phyloP scores from a whole-genome alignment of 2,797 vertebrate genomes.

The Melanotaenia parkinsoni region DNA sequence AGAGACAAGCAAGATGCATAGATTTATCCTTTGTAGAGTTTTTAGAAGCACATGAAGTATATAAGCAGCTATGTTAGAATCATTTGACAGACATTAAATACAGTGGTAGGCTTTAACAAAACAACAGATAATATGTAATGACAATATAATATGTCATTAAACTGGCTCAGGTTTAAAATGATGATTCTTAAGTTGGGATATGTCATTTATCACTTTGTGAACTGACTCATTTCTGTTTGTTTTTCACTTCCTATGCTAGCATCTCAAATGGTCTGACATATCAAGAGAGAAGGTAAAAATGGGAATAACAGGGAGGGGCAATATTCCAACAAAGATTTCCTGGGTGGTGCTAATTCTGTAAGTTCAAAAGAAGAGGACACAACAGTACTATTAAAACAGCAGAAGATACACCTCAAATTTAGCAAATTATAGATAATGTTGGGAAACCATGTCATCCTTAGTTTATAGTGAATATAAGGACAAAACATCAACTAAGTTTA shows the following conservation, averaged over 20 bases:
- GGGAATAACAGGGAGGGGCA: background rate
- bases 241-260: background rate
- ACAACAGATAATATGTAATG: background rate
- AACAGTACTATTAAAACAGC: too few relatives aligned
- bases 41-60: background rate
- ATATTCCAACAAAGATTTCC: background rate
- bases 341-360: too few relatives aligned
- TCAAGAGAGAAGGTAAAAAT: background rate
- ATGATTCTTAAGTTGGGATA: background rate
- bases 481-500: too few relatives aligned
- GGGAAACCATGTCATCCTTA: too few relatives aligned
- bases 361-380: too few relatives aligned
- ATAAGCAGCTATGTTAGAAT: background rate
- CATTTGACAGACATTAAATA: background rate
- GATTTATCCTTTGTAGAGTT: background rate
- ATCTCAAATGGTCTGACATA: background rate
- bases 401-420: too few relatives aligned
- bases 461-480: too few relatives aligned
- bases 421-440: too few relatives aligned
- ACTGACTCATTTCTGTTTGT: background rate
- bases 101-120: background rate
- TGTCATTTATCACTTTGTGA: background rate
- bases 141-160: background rate
- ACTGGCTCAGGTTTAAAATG: background rate
- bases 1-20: background rate